These are phyloP conservation scores for Prunella fulvescens DNA, from an alignment of 2,113 vertebrate species.

Conservation along the genomic window DNA sequence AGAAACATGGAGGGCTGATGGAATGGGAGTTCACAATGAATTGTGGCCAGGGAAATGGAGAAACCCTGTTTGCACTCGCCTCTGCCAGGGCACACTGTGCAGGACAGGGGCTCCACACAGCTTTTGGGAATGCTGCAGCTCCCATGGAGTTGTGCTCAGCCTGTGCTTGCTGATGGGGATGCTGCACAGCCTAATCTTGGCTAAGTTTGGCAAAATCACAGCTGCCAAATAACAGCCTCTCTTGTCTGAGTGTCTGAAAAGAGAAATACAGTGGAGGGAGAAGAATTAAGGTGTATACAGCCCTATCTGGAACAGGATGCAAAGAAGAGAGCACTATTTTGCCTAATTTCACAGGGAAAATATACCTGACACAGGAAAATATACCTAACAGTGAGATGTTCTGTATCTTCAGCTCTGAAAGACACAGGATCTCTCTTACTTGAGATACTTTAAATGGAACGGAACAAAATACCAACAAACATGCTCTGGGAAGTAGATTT, in stretches of 20 bases:
- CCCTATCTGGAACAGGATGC: neutral
- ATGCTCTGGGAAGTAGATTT: neutral
- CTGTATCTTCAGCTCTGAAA: neutral
- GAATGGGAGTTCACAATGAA: neutral
- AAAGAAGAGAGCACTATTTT: neutral
- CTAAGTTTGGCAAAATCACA: neutral
- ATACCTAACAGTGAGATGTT: neutral
- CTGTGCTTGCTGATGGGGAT: neutral
- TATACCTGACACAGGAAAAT: neutral
- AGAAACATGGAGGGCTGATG: neutral
- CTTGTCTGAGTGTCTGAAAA: neutral
- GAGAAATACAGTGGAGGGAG: neutral
- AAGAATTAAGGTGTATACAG: neutral
- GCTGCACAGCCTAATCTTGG: neutral
- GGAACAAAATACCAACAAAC: neutral
- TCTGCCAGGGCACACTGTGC: accelerated
- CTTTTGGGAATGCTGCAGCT: neutral
- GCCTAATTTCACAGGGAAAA: neutral
- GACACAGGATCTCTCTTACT: neutral
- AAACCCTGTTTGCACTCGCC: neutral
- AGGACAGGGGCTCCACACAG: neutral
- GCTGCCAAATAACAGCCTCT: neutral
- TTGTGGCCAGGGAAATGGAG: neutral
- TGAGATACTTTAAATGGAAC: neutral
- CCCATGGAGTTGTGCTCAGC: neutral